phyloP scores from a whole-genome alignment of 1,140 invertebrate genomes.

The Teleogryllus occipitalis region DNA sequence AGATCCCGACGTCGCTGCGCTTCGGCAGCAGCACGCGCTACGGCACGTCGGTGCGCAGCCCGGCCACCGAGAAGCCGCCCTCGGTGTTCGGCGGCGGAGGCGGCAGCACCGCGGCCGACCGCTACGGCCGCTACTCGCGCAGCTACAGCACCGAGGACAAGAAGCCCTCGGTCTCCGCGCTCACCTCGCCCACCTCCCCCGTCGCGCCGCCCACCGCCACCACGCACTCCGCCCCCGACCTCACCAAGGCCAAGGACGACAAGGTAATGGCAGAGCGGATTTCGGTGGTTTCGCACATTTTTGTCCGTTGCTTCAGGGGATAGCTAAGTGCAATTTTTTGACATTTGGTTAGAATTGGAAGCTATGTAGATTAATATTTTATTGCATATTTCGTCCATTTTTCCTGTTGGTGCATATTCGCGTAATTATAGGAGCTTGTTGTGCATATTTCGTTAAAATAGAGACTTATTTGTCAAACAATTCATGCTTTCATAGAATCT shows the following conservation, averaged over 20 bases:
- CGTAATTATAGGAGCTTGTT: too few species aligned
- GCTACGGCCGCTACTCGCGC: background rate
- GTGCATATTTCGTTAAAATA: too few species aligned
- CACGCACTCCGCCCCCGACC: background rate
- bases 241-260: background rate
- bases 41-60: constrained; percentile 13
- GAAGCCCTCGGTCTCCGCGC: background rate
- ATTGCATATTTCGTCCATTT: too few species aligned
- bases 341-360: too few species aligned
- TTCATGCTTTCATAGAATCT: too few species aligned
- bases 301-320: too few species aligned
- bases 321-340: too few species aligned
- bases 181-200: background rate
- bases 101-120: constrained; percentile 15
- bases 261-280: background rate
- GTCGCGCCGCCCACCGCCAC: background rate
- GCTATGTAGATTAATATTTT: too few species aligned
- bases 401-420: too few species aligned
- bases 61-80: constrained; percentile 19
- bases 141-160: background rate
- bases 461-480: too few species aligned
- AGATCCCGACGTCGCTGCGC: constrained; percentile 13
- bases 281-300: too few species aligned
- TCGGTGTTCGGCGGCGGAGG: constrained; percentile 9
- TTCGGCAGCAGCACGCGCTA: constrained; percentile 12